phyloP scores from a whole-genome alignment of 2,888 invertebrate species.

The Tetheella fluctuosa region DNA sequence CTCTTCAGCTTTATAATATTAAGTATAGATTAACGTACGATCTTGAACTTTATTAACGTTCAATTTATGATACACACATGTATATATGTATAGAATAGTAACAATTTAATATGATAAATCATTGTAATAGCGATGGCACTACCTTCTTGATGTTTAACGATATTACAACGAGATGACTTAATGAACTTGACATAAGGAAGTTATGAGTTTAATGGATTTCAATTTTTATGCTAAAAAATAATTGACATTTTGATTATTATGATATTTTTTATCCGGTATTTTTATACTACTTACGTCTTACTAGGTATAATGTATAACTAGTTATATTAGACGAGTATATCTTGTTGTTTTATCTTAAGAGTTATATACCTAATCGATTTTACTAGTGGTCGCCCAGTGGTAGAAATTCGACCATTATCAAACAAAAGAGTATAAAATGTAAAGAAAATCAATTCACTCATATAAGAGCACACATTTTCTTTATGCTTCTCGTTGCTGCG shows the following conservation, averaged over 20 bases:
- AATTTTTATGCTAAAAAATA: conserved; percentile 10
- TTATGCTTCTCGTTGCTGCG: no score
- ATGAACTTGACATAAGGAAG: conserved; percentile 8
- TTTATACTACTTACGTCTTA: no score
- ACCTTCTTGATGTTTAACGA: not conserved
- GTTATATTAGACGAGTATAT: no score
- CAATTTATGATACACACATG: not conserved
- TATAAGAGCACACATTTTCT: no score
- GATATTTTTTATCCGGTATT: not conserved
- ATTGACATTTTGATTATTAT: conserved; percentile 3
- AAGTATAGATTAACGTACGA: not conserved
- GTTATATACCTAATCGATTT: no score
- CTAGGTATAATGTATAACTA: no score
- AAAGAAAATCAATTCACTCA: no score
- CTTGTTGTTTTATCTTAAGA: not conserved
- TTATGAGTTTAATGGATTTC: not conserved
- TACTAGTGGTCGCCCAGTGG: no score
- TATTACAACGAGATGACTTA: not conserved
- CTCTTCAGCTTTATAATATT: no score
- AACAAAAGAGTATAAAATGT: no score
- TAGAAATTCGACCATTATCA: no score
- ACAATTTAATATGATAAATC: not conserved
- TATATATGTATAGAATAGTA: no score
- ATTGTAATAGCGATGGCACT: not conserved
- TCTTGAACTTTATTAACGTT: conserved; percentile 6